A percentile compares a stretch with the other conserved stretches of the same genome.
Conservation (phyloP, 2,113 vertebrate species). For the Gyps fulvus region DNA sequence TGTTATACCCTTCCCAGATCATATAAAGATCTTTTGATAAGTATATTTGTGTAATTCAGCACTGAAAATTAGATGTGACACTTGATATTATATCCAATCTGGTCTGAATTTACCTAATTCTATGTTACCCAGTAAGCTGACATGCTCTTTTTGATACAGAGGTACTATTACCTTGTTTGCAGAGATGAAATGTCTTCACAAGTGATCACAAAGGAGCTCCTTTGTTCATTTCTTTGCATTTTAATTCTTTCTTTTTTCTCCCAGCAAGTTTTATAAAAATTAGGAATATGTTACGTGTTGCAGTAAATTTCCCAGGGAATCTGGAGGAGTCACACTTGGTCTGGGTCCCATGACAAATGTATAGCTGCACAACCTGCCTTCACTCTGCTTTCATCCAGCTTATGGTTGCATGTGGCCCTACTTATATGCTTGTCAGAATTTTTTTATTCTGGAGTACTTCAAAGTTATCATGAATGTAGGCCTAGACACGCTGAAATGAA, state of each 20-base stretch:
- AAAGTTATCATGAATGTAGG: conserved; percentile 30
- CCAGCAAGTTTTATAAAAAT: background rate
- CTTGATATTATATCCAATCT: background rate
- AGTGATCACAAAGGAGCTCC: background rate
- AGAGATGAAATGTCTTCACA: background rate
- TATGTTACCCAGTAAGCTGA: background rate
- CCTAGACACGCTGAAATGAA: background rate
- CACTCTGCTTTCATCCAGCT: background rate
- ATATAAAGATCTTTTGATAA: background rate
- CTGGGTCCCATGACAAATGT: background rate
- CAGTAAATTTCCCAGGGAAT: background rate
- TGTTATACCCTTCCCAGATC: background rate
- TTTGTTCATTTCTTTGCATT: background rate
- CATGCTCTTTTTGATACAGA: background rate
- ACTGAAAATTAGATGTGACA: background rate
- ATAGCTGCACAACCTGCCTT: background rate
- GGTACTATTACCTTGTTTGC: background rate
- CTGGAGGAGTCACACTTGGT: background rate
- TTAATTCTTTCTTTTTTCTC: background rate
- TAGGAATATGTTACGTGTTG: accelerated
- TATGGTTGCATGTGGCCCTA: background rate
- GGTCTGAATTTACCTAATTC: conserved; percentile 8
- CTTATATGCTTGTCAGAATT: conserved; percentile 14
- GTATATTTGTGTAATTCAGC: background rate
- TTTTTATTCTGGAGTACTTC: conserved; percentile 15